A percentile compares a stretch with the other conserved stretches of the same genome.
phyloP scores from a whole-genome alignment of 1,140 invertebrate species.

The Planococcus citri region DNA sequence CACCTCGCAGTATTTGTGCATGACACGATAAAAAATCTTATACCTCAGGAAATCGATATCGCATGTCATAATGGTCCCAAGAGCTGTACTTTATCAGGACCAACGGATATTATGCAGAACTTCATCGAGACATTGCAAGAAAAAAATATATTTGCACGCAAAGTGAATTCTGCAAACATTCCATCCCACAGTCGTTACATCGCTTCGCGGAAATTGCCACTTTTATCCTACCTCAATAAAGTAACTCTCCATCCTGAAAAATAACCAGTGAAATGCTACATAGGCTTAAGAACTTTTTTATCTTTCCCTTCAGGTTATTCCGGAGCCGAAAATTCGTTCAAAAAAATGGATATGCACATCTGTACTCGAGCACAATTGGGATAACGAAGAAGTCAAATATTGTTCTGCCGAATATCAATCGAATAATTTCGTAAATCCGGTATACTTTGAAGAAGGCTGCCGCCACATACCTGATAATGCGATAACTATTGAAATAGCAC shows the following conservation, averaged over 20 bases:
- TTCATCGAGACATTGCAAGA: constrained; percentile 56
- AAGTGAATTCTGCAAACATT: constrained; percentile 66
- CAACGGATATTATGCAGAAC: constrained; percentile 49
- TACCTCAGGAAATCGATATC: constrained; percentile 56
- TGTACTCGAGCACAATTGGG: constrained; percentile 41
- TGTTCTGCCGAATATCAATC: constrained; percentile 52
- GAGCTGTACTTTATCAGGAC: constrained; percentile 76
- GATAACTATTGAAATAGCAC: constrained; percentile 52
- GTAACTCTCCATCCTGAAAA: constrained; percentile 33
- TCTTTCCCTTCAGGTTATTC: constrained; percentile 36
- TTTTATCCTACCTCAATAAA: constrained; percentile 52
- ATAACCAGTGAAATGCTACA: no score
- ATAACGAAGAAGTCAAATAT: constrained; percentile 35
- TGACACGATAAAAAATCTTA: constrained; percentile 39
- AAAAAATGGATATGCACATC: constrained; percentile 47
- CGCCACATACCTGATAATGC: constrained; percentile 63
- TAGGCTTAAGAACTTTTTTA: no score
- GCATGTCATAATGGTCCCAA: constrained; percentile 78
- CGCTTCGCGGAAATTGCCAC: constrained; percentile 52
- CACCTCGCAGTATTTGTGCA: no score
- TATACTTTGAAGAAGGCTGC: constrained; percentile 71
- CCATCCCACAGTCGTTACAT: constrained; percentile 53
- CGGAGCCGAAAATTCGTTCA: constrained; percentile 38
- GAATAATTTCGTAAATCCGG: constrained; percentile 56
- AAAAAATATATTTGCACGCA: constrained; percentile 65